Base-by-base conservation (phyloP, 2,113 vertebrate genomes). In the Carlito syrichta region DNA sequence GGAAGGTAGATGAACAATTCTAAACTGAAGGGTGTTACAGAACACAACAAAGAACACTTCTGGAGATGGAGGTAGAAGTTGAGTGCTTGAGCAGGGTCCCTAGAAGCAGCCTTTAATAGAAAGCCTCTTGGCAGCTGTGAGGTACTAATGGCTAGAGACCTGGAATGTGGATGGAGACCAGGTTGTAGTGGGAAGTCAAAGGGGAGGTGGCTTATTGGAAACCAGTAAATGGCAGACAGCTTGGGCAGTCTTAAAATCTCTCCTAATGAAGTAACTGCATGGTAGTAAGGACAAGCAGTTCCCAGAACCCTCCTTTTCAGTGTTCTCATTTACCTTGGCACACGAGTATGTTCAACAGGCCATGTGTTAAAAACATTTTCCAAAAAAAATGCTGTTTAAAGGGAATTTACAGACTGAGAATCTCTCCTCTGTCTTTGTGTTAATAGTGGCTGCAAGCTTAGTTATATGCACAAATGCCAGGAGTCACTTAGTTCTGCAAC, bases 211-310 rank as follows among this genome's bases (percentile, higher is more conserved):
- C 96, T 95, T 96, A 81, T 98, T 97, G 93, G 96, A 98, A 97
- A 97, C 96, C 97, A 90, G 97, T 97, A 90, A 98, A 95, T 71
- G 96, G 95, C 97, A 98, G 93, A 58, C 91, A 94, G 97, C 92
- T 98, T 98, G 98, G 97, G 97, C 93, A 94, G 98, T 97, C 96
- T 82, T 56, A n/a, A 92, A 93, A 94, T 95, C 74, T 96, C 77
- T 92, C 94, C 40, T 96, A 62, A 94, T 96, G 96, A 98, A 98
- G 98, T 97, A 98, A 98, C 98, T 99, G 99, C 99, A 99, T 97
- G 99, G 99, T 99, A 99, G 99, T 99, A 99, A 99, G 99, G 99
- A 99, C 98, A 98, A 98, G 98, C 98, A 77, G 95, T 96, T 96
- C 97, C 97, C 98, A 94, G 97, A 95, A 66, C 93, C 73, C 94